Base-by-base conservation (phyloP, 2,113 vertebrate species). In the Chunga burmeisteri region DNA sequence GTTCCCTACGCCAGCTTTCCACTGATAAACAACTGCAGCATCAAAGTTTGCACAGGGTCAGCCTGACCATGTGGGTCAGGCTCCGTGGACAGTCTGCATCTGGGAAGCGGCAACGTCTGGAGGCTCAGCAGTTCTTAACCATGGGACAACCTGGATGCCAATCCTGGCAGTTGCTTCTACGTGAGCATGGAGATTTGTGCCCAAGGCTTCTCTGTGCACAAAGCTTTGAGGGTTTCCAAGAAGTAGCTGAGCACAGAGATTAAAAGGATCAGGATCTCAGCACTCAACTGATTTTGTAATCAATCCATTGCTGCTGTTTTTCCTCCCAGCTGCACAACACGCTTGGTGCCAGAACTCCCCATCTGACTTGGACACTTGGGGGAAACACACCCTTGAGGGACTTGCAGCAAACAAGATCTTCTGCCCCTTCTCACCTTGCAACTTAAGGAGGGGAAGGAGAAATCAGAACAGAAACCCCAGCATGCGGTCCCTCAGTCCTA, bases 401-500 rank as follows among this genome's bases (percentile, higher is more conserved):
- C 70, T 87, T 53, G 23, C 68, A 65, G 70, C 77, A 88, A 63
- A 65, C 61, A 50, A 49, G 25, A 50, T 61, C 78, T 47, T 52
- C 50, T 87, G 26, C 34, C 15, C 5, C 25, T 82, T 87, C 56
- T 81, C 1, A 1, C 52, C 21, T 79, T 52, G 30, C 73, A 80
- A 23, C 15, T 68, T 49, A 30, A 68, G 36, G 36, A 88, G 36
- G 16, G 16, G 44, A 90, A 92, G 40, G 30, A 85, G 62, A 74
- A 91, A 74, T 38, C 49, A 79, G 75, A 82, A 4, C 53, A 85
- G 16, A 77, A 72, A 23, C 49, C 16, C 71, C 44, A 29, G 53
- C 17, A 13, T 3, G 27, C 6, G 2, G 50, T 78, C 66, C 68
- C 73, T 85, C n/a, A 23, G 16, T 86, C 97, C 94, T 98, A 98